phyloP scores from a whole-genome alignment of 2,113 vertebrate genomes.

The Heterotis niloticus region DNA sequence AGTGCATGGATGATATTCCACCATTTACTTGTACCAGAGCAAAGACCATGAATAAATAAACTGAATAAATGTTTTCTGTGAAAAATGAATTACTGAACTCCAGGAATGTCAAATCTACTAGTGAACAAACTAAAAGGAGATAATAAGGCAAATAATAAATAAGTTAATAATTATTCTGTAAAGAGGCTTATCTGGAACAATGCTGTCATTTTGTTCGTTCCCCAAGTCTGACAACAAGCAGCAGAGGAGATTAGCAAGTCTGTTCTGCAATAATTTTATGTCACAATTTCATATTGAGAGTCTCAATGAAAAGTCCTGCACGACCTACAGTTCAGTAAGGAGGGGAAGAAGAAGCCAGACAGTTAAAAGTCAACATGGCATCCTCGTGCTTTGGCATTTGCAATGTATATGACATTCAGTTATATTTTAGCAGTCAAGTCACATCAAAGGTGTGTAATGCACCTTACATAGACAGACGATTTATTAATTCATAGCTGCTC shows the following conservation, averaged over 20 bases:
- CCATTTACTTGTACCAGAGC: neutral
- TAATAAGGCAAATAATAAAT: conserved; percentile 17
- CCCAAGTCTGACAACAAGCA: neutral
- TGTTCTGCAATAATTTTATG: neutral
- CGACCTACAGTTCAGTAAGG: no score
- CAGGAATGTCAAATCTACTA: conserved; percentile 3
- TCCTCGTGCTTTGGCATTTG: conserved; percentile 7
- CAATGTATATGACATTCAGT: neutral
- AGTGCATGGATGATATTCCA: neutral
- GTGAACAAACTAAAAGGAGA: conserved; percentile 15
- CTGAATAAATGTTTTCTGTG: conserved; percentile 1
- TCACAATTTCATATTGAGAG: neutral
- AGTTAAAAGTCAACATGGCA: neutral
- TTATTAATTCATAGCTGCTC: no score
- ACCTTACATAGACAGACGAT: no score
- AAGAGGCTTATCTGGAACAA: conserved; percentile 3
- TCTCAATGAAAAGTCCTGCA: neutral
- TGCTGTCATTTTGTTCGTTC: neutral
- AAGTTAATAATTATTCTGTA: conserved; percentile 8
- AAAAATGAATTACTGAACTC: conserved; percentile 4
- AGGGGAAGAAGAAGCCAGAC: neutral
- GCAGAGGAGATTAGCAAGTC: conserved; percentile 1
- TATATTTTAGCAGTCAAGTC: neutral
- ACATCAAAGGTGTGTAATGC: no score
- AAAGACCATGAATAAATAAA: neutral